Evolutionary conservation across 2,888 invertebrate genomes (phyloP).

Genomic region (Thymelicus acteon): DNA sequence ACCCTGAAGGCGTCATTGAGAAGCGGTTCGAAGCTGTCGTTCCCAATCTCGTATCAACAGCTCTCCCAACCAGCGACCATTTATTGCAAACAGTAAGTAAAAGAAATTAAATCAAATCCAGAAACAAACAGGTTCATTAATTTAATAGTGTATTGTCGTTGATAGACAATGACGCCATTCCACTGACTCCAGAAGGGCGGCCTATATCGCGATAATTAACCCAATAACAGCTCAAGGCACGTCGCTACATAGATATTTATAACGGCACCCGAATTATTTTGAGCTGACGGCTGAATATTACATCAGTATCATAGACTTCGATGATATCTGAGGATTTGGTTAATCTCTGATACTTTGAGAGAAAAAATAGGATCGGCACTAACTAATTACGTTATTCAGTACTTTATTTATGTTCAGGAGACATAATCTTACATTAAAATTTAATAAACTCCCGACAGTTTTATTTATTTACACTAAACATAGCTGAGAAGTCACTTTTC

Average conservation of each 20-base stretch:
- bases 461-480: no score
- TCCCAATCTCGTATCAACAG: not conserved
- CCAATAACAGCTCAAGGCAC: slow-evolving; percentile 7
- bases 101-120: not conserved
- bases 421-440: no score
- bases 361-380: no score
- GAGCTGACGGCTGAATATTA: not conserved
- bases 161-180: slow-evolving; percentile 19
- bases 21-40: not conserved
- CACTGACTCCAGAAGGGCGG: slow-evolving; percentile 9
- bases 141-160: slow-evolving; percentile 7
- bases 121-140: slow-evolving; percentile 1
- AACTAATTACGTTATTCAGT: no score
- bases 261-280: slow-evolving; percentile 10
- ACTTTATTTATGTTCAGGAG: no score
- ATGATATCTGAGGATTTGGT: not conserved
- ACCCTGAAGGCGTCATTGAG: not conserved
- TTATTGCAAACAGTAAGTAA: not conserved
- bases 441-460: no score
- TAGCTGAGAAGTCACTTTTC: no score
- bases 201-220: slow-evolving; percentile 32
- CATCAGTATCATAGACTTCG: not conserved
- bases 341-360: no score
- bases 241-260: slow-evolving; percentile 19
- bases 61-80: not conserved